Conservation (phyloP, 2,113 vertebrate species). For the Mola mola region DNA sequence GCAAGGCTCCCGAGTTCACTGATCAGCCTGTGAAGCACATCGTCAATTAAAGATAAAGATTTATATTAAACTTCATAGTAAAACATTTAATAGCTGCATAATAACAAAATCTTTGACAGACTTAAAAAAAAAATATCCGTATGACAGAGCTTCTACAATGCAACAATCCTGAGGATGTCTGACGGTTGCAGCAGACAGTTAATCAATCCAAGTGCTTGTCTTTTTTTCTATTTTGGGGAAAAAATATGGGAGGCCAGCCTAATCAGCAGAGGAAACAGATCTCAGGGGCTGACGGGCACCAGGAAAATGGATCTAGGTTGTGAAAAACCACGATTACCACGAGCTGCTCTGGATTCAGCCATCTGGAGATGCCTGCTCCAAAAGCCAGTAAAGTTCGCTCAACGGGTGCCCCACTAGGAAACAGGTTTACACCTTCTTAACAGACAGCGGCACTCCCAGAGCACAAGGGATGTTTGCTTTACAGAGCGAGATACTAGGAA, state of each 20-base stretch:
- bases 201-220: constrained; percentile 69
- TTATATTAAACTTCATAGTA: constrained; percentile 1
- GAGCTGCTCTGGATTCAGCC: constrained; percentile 81
- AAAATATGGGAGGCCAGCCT: constrained; percentile 76
- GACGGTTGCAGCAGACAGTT: constrained; percentile 66
- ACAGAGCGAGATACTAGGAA: background rate
- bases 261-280: constrained; percentile 86
- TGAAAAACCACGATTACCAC: constrained; percentile 85
- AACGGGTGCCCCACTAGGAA: constrained; percentile 80
- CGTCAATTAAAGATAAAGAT: background rate
- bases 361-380: constrained; percentile 83
- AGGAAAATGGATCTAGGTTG: constrained; percentile 84
- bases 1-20: background rate
- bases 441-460: constrained; percentile 65
- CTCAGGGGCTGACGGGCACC: constrained; percentile 70
- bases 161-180: constrained; percentile 22
- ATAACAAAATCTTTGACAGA: too few species aligned
- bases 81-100: background rate
- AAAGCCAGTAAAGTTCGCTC: constrained; percentile 77
- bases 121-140: too few species aligned
- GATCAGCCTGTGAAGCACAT: constrained; percentile 51
- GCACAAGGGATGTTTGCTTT: constrained; percentile 42
- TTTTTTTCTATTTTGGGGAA: constrained; percentile 70
- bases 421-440: constrained; percentile 76
- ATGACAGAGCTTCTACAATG: too few species aligned